phyloP scores from a whole-genome alignment of 2,797 vertebrate species.

The Danio aesculapii region DNA sequence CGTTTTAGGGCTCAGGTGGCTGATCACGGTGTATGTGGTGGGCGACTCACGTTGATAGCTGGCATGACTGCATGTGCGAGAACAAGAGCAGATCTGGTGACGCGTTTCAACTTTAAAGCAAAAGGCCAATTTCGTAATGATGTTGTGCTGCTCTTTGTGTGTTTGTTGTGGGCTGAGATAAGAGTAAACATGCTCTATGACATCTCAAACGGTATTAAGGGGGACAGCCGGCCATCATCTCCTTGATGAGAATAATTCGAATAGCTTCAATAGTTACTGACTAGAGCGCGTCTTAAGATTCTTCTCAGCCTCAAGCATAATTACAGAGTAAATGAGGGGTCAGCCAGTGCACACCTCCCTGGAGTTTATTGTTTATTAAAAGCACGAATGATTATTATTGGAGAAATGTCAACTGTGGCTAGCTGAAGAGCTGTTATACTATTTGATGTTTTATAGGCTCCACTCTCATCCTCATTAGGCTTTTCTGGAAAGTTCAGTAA shows the following conservation, averaged over 20 bases:
- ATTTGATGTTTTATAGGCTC: conserved; percentile 46
- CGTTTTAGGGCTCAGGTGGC: conserved; percentile 21
- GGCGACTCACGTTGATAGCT: conserved; percentile 39
- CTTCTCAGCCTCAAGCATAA: conserved; percentile 44
- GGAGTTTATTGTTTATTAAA: conserved; percentile 58
- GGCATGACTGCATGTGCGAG: conserved; percentile 26
- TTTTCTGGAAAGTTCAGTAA: conserved; percentile 49
- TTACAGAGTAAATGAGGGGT: conserved; percentile 58
- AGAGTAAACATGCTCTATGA: not conserved
- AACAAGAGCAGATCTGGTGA: not conserved
- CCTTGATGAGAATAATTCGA: conserved; percentile 27
- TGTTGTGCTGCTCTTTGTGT: conserved; percentile 28
- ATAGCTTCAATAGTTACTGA: conserved; percentile 51
- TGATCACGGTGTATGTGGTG: conserved; percentile 34
- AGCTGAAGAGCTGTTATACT: conserved; percentile 54
- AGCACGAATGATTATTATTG: conserved; percentile 59
- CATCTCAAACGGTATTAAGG: not conserved
- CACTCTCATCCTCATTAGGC: conserved; percentile 51
- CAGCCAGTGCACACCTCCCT: conserved; percentile 33
- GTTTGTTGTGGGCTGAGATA: conserved; percentile 11
- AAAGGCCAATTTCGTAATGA: conserved; percentile 8
- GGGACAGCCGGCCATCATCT: not conserved
- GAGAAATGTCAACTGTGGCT: conserved; percentile 53
- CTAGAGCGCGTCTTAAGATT: conserved; percentile 47
- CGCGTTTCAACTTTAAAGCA: not conserved